Evolutionary conservation across 1,140 invertebrate genomes (phyloP).

Genomic region (Heliconius congener): DNA sequence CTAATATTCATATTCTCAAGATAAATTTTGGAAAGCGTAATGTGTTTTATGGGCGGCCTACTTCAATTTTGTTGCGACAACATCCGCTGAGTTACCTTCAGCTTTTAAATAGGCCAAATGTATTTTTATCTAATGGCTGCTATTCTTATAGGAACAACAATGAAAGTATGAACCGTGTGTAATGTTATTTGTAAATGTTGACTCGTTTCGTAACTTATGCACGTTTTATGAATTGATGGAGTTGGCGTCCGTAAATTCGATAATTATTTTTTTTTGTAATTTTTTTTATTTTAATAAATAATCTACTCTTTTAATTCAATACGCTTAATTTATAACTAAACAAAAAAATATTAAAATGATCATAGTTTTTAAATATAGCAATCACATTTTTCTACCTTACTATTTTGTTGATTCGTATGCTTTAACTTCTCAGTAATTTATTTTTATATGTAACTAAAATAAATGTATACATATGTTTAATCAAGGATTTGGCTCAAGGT

Average conservation of each 20-base stretch:
- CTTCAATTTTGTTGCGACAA: conserved; percentile 16
- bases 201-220: neutral
- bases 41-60: conserved; percentile 33
- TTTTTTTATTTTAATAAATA: no score
- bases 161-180: conserved; percentile 5
- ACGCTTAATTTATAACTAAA: no score
- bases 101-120: conserved; percentile 29
- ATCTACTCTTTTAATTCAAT: no score
- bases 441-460: neutral
- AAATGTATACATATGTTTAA: neutral
- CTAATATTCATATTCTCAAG: neutral
- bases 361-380: no score
- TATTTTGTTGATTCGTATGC: no score
- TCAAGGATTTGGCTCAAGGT: neutral
- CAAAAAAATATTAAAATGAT: no score
- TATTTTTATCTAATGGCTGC: conserved; percentile 18
- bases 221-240: neutral
- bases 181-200: conserved; percentile 1
- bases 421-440: neutral
- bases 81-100: conserved; percentile 30
- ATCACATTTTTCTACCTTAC: no score
- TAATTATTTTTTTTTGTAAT: neutral
- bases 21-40: conserved; percentile 33
- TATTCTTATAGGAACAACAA: conserved; percentile 6
- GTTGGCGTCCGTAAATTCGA: no score